Evolutionary conservation across 2,888 invertebrate species (phyloP), one percentile per base, ranked within the genome.

Genomic region (Limnephilus marmoratus): DNA sequence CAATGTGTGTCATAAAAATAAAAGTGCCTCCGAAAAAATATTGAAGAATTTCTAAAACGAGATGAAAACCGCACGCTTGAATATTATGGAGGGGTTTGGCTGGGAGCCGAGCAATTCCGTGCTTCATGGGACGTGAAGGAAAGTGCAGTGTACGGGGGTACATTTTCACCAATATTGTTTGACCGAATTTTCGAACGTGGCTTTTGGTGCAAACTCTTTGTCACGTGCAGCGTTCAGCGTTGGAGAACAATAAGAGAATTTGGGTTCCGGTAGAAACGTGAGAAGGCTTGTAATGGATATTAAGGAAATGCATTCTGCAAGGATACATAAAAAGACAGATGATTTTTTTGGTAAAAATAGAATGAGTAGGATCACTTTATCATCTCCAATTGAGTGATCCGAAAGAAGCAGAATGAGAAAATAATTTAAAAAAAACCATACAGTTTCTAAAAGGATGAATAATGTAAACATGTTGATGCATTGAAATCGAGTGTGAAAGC

Each of bases 1-100:
- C 68, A 87, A 87, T 34, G 87, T 87, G 87, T 87, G 87, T 31
- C 87, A 53, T 87, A 87, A 87, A 86, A 87, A 68, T 87, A 68
- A 86, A 29, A 87, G 68, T 31, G 68, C 87, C 87, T 53, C 87
- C 87, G 68, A 31, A 34, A 18, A 87, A 87, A 86, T 68, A 31
- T 68, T 13, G 53, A 68, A 68, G 53, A 68, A 87, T 87, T 87
- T 87, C 87, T 87, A 87, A 68, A 87, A 53, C 87, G 87, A 53
- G 53, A 68, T 11, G 68, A 87, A 87, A 87, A 87, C 87, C 87
- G 87, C 87, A 87, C 34, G 18, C 31, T 29, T 31, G 53, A 31
- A 24, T 15, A 31, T 68, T 53, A 24, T 53, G 18, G 87, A 24
- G 31, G 34, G 68, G 29, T 31, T 68, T 53, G 87, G 87, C 87